These are phyloP conservation scores for Gopherus evgoodei DNA, from an alignment of 2,113 vertebrate species.

Conservation along the genomic window DNA sequence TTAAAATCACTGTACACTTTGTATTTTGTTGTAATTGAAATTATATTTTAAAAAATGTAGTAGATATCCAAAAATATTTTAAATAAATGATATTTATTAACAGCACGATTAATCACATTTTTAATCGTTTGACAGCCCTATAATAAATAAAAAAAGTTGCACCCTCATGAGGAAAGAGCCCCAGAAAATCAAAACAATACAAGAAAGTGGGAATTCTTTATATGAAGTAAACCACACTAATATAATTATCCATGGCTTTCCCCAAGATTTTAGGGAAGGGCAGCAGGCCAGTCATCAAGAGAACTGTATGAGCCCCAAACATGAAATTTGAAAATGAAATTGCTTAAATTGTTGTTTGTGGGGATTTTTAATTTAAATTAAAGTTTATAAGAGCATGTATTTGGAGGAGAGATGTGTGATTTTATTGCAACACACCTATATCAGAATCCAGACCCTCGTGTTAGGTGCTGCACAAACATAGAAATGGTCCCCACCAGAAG, in stretches of 20 bases:
- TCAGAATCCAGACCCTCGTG: not conserved
- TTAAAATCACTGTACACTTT: too few relatives aligned
- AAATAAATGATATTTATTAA: too few relatives aligned
- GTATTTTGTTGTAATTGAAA: too few relatives aligned
- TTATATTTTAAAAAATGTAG: too few relatives aligned
- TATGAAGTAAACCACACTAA: not conserved
- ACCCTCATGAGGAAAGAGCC: not conserved
- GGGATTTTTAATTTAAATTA: not conserved
- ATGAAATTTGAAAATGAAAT: not conserved
- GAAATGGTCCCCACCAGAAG: not conserved
- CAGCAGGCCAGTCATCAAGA: not conserved
- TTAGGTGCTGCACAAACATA: not conserved
- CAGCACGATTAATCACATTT: too few relatives aligned
- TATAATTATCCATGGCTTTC: fast-evolving
- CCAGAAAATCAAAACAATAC: not conserved
- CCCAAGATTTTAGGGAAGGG: not conserved
- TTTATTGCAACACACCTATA: not conserved
- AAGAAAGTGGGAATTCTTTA: not conserved
- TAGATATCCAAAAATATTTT: too few relatives aligned
- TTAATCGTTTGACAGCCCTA: too few relatives aligned
- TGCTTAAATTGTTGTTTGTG: not conserved
- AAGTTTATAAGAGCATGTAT: not conserved
- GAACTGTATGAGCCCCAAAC: not conserved
- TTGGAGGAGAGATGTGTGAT: not conserved
- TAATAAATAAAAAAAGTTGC: not conserved